Evolutionary conservation across 2,797 vertebrate species (phyloP), one percentile per base, ranked within the genome.

Genomic region (Acestrorhynchus altus): DNA sequence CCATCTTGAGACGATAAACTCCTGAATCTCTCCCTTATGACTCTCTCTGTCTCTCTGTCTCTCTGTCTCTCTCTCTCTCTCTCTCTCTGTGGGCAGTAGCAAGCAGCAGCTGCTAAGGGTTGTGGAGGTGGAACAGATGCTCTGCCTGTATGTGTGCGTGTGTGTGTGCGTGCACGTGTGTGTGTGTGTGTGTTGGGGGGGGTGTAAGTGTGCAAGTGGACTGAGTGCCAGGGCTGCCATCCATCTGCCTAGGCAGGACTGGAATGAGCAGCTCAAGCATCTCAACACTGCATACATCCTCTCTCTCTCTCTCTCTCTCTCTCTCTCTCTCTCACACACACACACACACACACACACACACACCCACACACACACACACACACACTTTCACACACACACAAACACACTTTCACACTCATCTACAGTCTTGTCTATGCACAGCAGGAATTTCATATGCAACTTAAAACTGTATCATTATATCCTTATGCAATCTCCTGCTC

Each of bases 121-220:
- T 90, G 91, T 92, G 90, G 90, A 90, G 82, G 85, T 89, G 86
- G 87, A 92, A 91, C 91, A 93, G 91, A 91, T 92, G 91, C 90
- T 64, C 3, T 67, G 80, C 76, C 67, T 79, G 77, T 70, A 65
- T 78, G 51, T 72, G 47, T 35, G 67, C 28, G 22, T 47, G 31
- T 67, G n/a, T 67, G 67, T 66, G 49, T 54, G 10, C 8, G 40
- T 46, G 67, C 24, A 10, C 18, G 52, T 59, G 40, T 59, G 70
- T 72, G 61, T 49, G 35, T 72, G 71, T 61, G 46, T 65, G 52
- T 28, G 39, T 39, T 72, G 44, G 67, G 26, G 63, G n/a, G 79
- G 46, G 39, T 63, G 67, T 63, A 40, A 22, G 44, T 47, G 44
- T 26, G 8, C 16, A 42, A 35, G 70, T 51, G 44, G 42, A 56